A percentile compares a stretch with the other conserved stretches of the same genome.
These are phyloP conservation scores for Euproctis similis DNA, from an alignment of 2,888 invertebrate genomes.

Conservation along the genomic window DNA sequence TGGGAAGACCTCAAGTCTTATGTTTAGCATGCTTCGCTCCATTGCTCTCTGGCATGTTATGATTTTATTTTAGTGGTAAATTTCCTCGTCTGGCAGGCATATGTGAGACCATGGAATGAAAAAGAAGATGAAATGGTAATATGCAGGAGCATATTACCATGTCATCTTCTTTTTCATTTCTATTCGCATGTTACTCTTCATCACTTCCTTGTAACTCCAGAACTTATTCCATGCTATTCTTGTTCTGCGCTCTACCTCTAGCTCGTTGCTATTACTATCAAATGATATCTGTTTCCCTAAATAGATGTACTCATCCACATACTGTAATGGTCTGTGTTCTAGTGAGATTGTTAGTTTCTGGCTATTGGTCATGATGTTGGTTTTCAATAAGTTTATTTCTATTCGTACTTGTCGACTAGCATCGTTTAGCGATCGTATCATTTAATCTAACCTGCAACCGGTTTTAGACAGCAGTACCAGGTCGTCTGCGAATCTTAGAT, in stretches of 20 bases:
- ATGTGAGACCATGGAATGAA: no score
- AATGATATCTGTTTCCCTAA: constrained; percentile 1
- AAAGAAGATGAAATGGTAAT: no score
- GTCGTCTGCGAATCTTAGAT: constrained; percentile 3
- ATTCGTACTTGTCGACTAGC: background rate
- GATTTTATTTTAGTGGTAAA: no score
- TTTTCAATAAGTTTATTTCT: constrained; percentile 1
- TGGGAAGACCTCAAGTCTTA: no score
- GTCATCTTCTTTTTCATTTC: no score
- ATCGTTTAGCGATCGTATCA: background rate
- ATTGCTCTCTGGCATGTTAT: no score
- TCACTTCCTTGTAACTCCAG: no score
- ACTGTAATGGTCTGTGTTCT: background rate
- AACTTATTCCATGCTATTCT: constrained; percentile 8
- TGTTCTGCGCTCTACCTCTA: constrained; percentile 6
- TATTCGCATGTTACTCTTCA: no score
- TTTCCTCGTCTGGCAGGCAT: no score
- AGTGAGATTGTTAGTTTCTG: background rate
- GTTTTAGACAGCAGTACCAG: background rate
- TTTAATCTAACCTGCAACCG: background rate
- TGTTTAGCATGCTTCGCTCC: no score
- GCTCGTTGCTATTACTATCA: constrained; percentile 1
- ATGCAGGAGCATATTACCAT: no score
- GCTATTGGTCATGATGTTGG: background rate
- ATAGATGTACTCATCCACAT: background rate